Conservation (phyloP, 2,113 vertebrate genomes). For the Uropsilus gracilis region DNA sequence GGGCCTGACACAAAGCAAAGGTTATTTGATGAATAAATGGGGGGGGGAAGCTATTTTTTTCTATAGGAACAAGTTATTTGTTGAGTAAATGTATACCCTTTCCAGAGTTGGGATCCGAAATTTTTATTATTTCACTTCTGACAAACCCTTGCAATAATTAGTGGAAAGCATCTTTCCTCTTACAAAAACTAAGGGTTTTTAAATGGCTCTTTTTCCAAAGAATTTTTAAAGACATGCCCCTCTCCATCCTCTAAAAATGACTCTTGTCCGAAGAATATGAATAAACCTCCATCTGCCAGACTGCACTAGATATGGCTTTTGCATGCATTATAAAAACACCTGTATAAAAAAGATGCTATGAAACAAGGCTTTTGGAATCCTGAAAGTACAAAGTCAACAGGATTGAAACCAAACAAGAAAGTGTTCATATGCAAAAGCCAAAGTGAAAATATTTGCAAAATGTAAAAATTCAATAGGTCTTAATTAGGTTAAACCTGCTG, state of each 20-base stretch:
- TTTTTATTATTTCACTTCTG: constrained; percentile 35
- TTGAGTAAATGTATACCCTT: neutral
- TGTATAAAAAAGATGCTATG: constrained; percentile 34
- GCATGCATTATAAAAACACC: constrained; percentile 65
- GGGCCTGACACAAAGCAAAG: neutral
- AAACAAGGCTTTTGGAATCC: neutral
- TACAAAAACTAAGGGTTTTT: constrained; percentile 32
- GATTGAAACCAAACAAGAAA: constrained; percentile 41
- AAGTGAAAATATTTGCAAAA: neutral
- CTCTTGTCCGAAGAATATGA: constrained; percentile 67
- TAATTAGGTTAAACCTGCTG: neutral
- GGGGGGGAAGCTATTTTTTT: too few relatives aligned
- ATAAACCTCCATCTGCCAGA: constrained; percentile 65
- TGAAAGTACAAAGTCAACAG: constrained; percentile 4
- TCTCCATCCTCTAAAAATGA: constrained; percentile 66
- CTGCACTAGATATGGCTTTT: constrained; percentile 57
- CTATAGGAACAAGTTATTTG: constrained; percentile 1
- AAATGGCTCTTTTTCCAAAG: neutral
- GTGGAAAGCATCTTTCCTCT: constrained; percentile 28
- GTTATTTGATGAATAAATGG: neutral
- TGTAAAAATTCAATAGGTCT: constrained; percentile 29
- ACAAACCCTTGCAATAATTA: constrained; percentile 23
- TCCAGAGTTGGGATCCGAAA: neutral
- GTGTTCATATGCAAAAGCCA: neutral
- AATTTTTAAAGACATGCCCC: constrained; percentile 35